phyloP scores from a whole-genome alignment of 2,113 vertebrate species.

The Trichechus manatus region DNA sequence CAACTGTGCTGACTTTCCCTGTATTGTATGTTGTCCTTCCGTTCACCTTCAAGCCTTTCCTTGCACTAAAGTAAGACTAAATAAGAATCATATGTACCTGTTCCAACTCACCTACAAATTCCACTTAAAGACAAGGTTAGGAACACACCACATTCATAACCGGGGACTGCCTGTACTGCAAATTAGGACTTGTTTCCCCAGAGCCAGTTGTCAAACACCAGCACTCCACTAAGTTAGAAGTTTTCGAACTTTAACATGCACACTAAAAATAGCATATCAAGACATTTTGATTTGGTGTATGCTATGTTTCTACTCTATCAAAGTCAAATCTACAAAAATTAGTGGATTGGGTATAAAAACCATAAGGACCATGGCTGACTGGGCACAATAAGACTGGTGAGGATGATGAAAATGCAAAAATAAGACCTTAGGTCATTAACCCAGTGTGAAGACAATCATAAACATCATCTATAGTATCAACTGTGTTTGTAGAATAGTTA shows the following conservation, averaged over 20 bases:
- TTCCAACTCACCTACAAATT: too few species aligned
- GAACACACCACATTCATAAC: too few species aligned
- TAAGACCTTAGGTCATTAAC: background rate
- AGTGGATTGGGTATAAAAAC: background rate
- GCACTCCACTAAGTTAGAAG: background rate
- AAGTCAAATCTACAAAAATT: background rate
- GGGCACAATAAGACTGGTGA: background rate
- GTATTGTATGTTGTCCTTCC: too few species aligned
- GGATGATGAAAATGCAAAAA: background rate
- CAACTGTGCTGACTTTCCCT: too few species aligned
- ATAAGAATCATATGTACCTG: too few species aligned
- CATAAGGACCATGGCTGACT: background rate
- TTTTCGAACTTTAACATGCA: slow-evolving; percentile 6
- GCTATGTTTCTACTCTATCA: background rate
- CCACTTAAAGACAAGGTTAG: too few species aligned
- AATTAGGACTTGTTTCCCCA: background rate
- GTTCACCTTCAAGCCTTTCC: too few species aligned
- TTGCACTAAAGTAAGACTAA: too few species aligned
- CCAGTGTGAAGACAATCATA: background rate
- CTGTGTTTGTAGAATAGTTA: background rate
- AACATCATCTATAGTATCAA: background rate
- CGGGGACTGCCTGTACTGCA: background rate
- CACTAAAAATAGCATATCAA: background rate
- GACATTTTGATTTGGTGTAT: background rate
- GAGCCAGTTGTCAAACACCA: background rate